Evolutionary conservation across 2,797 vertebrate genomes (phyloP), one percentile per base, ranked within the genome.

Genomic region (Sebastes hopkinsi): DNA sequence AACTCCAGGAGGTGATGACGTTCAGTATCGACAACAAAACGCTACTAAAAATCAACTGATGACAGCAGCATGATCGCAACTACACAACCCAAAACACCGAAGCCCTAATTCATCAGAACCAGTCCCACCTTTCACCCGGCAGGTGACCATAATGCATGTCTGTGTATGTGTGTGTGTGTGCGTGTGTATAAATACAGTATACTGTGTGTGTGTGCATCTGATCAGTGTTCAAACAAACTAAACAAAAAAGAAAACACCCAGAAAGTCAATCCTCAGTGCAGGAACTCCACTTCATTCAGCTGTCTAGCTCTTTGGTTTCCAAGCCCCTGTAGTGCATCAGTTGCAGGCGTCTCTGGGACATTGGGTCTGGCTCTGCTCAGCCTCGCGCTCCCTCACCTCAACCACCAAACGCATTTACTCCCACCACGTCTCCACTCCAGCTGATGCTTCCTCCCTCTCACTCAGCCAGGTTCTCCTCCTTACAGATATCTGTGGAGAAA

Each of bases 291-390:
- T 77, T 91, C 89, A 89, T 84, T 85, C 76, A 81, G 85, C 83
- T 62, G 80, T 86, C 80, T 74, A 86, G 77, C 84, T 90, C 92
- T 94, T 92, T 94, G 93, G 93, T 92, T 92, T 91, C 80, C 74
- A 82, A 85, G 89, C 88, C 74, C 86, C 87, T 81, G 65, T 75
- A 83, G 84, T 86, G 88, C 88, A 82, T 89, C 78, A 60, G 85
- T 81, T 65, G 75, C 73, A 85, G 88, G 85, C 72, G 34, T 60
- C 85, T 89, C 87, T 42, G 75, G 81, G 86, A 81, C 46, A 65
- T 75, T 67, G 72, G 34, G 75, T 77, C 75, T 5, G 82, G 69
- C 72, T 79, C 79, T 34, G 42, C 74, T 79, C 80, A 61, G 85
- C 82, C 87, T 85, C 80, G 14, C 42, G 29, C 73, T 59, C 68